Percentiles rank a stretch among this genome's conserved stretches.
Evolutionary conservation across 1,140 invertebrate species (phyloP).

Genomic region (Drosophila fuyamai): DNA sequence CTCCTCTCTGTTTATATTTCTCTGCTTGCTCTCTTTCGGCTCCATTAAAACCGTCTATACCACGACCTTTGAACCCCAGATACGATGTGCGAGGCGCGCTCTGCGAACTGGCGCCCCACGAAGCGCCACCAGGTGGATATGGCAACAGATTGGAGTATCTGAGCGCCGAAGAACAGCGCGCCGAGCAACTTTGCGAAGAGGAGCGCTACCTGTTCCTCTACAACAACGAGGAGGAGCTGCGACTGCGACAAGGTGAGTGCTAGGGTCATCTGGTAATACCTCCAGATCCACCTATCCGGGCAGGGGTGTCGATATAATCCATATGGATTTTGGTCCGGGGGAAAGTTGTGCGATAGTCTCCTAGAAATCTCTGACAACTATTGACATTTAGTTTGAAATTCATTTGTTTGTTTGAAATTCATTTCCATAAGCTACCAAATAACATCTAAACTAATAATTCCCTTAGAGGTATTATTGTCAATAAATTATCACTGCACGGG

Average conservation of each 20-base stretch:
- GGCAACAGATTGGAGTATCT: slow-evolving; percentile 89
- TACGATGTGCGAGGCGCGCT: slow-evolving; percentile 97
- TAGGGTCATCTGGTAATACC: not conserved
- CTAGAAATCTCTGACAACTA: no score
- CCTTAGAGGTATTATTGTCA: no score
- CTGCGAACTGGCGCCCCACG: slow-evolving; percentile 90
- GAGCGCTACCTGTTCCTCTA: slow-evolving; percentile 95
- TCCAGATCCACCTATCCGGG: not conserved
- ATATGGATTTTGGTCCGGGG: no score
- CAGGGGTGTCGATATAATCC: slow-evolving; percentile 8
- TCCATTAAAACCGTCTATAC: not conserved
- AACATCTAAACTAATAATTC: no score
- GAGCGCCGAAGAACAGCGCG: slow-evolving; percentile 91
- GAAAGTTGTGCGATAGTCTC: no score
- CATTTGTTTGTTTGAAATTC: no score
- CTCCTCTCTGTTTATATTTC: slow-evolving; percentile 66
- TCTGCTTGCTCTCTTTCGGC: slow-evolving; percentile 71
- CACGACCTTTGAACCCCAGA: slow-evolving; percentile 86
- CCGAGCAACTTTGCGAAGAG: slow-evolving; percentile 95
- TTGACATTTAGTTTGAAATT: no score
- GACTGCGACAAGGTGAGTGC: slow-evolving; percentile 92
- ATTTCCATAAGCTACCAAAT: no score
- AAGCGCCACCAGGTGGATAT: slow-evolving; percentile 90
- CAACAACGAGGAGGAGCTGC: slow-evolving; percentile 94
- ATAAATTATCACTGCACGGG: no score